Base-by-base conservation (phyloP, 2,113 vertebrate genomes). In the Anser brachyrhynchus region DNA sequence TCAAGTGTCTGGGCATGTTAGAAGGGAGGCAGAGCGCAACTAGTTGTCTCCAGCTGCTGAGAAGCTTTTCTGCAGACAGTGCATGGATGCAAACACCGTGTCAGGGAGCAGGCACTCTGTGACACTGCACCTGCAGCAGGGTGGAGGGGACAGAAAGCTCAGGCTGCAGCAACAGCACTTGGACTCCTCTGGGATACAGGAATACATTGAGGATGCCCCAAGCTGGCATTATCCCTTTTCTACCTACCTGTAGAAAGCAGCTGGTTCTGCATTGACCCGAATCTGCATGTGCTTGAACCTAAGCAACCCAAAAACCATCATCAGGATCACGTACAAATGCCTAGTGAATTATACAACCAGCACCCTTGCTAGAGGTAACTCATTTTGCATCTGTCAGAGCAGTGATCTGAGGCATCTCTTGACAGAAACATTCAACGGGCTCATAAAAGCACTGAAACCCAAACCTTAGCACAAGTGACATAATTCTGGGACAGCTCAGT, bases 261-360 rank as follows among this genome's bases (percentile, higher is more conserved):
- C 99, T 65, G 99, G 98, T 90, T 99, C 99, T 0, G 99, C 99
- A 46, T 99, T 99, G 93, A 99, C 98, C 54, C 99, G 98, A 90
- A 99, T 98, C 97, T 99, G 99, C 99, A 99, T 99, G 93, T 99
- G 99, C 89, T 99, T 99, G 97, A 99, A 99, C 96, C 99, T 99
- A 97, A 22, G 89, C 14, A 92, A 72, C 41, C 2, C 81, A 92
- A 85, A 94, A 65, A 58, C 35, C 6, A 67, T 33, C 21, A 73
- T 55, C 16, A 41, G 54, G 37, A 87, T 26, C 51, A 39, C 52
- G n/a, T 15, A 64, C 12, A 91, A 92, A 82, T 37, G 8, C 33
- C 72, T 44, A 59, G 44, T 51, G 20, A 84, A 77, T 25, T 64
- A 82, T 1, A 18, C 5, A 94, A 41, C 29, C 41, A 95, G 73